Percentiles rank a stretch among this genome's conserved stretches.
phyloP scores from a whole-genome alignment of 2,797 vertebrate species.

The Strix occidentalis region DNA sequence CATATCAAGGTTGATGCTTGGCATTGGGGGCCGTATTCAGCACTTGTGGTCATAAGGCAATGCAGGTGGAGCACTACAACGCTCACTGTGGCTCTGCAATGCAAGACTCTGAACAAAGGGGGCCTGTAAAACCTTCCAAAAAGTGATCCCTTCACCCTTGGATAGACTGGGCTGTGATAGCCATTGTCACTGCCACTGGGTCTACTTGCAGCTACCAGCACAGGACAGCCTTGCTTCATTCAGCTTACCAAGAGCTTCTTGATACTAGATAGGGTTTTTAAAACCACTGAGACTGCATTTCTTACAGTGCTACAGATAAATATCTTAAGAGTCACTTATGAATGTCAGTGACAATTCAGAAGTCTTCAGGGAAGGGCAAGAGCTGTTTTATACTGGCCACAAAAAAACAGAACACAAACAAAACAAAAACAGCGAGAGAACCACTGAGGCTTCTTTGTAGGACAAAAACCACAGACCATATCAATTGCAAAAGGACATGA shows the following conservation, averaged over 20 bases:
- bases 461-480: not conserved
- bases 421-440: not conserved
- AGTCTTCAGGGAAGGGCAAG: not conserved
- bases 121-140: not conserved
- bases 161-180: not conserved
- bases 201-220: not conserved
- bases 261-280: not conserved
- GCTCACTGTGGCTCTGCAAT: not conserved
- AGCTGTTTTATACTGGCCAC: not conserved
- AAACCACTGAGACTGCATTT: not conserved
- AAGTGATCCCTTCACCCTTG: not conserved
- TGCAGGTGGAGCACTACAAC: fast-evolving
- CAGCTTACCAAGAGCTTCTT: not conserved
- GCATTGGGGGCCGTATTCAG: fast-evolving
- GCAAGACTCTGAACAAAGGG: not conserved
- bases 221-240: not conserved
- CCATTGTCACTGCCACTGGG: not conserved
- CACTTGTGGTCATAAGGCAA: not conserved
- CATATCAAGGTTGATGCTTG: not conserved
- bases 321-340: not conserved
- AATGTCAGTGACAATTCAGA: not conserved
- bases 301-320: not conserved
- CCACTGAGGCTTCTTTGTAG: not conserved
- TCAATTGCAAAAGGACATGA: not conserved
- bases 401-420: not conserved